Conservation (phyloP, 2,113 vertebrate species). For the Phasianus colchicus region DNA sequence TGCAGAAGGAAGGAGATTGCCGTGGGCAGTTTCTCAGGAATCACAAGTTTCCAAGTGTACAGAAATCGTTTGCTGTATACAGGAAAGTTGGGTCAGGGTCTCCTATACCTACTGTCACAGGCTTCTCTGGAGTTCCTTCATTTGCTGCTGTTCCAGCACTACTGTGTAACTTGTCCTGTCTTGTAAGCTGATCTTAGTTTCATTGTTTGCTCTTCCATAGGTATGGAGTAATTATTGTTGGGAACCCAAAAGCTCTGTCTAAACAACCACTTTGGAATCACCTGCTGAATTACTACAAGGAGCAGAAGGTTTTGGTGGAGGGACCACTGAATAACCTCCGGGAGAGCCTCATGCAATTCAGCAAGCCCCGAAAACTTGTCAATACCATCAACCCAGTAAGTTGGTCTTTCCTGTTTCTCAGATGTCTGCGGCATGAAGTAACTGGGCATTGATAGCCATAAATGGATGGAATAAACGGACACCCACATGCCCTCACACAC, state of each 20-base stretch:
- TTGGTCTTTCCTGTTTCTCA: neutral
- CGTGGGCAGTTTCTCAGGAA: neutral
- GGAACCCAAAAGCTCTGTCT: constrained; percentile 96
- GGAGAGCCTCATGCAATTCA: constrained; percentile 99
- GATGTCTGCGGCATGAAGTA: neutral
- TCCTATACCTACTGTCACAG: neutral
- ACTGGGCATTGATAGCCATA: rapidly evolving
- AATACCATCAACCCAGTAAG: constrained; percentile 99
- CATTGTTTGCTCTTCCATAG: constrained; percentile 50
- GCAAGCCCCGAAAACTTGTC: constrained; percentile 97
- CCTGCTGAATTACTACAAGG: constrained; percentile 98
- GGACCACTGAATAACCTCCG: constrained; percentile 98
- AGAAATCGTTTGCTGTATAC: neutral
- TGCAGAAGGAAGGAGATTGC: neutral
- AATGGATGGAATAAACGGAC: neutral
- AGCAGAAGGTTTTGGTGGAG: constrained; percentile 98
- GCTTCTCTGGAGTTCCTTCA: neutral
- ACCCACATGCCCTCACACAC: neutral
- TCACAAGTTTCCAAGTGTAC: neutral
- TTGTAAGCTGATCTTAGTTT: rapidly evolving
- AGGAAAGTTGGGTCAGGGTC: neutral
- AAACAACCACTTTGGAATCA: constrained; percentile 99
- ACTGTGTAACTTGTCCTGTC: rapidly evolving
- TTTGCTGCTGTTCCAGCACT: rapidly evolving
- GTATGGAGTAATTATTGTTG: constrained; percentile 97